These are phyloP conservation scores for Talpa occidentalis DNA, from an alignment of 2,113 vertebrate genomes.

Conservation along the genomic window DNA sequence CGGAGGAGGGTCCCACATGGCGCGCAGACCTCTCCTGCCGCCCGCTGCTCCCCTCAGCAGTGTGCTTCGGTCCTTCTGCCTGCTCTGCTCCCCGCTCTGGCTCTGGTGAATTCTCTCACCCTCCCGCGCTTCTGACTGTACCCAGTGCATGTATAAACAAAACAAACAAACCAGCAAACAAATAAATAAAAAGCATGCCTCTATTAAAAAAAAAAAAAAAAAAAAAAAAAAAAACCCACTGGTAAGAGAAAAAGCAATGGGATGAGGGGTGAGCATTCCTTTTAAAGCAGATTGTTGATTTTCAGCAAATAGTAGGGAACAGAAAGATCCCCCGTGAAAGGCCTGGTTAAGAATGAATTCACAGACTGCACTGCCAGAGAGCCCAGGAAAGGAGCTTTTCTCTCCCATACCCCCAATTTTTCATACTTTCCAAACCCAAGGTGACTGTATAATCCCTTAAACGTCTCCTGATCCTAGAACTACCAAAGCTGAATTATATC, in stretches of 20 bases:
- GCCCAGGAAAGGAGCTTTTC: neutral
- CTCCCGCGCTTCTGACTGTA: too few relatives aligned
- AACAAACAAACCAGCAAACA: too few relatives aligned
- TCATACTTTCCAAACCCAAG: neutral
- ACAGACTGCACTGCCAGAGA: neutral
- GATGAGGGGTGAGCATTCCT: neutral
- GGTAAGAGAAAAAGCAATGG: neutral
- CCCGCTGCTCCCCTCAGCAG: too few relatives aligned
- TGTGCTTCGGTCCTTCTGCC: too few relatives aligned
- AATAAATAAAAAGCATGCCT: too few relatives aligned
- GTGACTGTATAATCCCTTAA: neutral
- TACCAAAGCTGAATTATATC: neutral
- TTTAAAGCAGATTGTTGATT: neutral
- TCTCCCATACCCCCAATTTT: neutral
- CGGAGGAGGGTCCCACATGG: too few relatives aligned
- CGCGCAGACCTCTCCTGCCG: too few relatives aligned
- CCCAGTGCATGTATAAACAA: too few relatives aligned
- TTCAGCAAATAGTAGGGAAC: neutral
- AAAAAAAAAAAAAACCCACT: too few relatives aligned
- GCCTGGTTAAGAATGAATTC: neutral
- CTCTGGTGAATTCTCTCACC: too few relatives aligned
- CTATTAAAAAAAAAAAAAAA: too few relatives aligned
- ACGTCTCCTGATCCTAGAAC: neutral
- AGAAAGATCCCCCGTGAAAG: neutral
- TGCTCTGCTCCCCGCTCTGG: too few relatives aligned